A percentile compares a stretch with the other conserved stretches of the same genome.
These are phyloP conservation scores for Meta bourneti DNA, from an alignment of 2,888 invertebrate genomes.

Conservation along the genomic window DNA sequence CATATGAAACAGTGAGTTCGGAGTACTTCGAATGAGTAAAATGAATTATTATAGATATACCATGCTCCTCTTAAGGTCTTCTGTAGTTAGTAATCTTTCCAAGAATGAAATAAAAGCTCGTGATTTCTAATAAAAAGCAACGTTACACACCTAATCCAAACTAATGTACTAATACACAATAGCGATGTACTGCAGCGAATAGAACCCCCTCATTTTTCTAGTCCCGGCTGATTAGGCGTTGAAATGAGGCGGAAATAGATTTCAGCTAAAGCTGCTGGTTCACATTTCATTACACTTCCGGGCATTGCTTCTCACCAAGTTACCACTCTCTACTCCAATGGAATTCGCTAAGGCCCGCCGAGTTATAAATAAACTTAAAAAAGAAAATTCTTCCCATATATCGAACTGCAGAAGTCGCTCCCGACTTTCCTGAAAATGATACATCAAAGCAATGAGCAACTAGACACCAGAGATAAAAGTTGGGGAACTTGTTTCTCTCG, in stretches of 20 bases:
- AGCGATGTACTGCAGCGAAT: background rate
- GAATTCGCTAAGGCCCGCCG: conserved; percentile 15
- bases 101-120: too few species aligned
- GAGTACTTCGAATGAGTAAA: too few species aligned
- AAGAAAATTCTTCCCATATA: conserved; percentile 32
- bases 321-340: conserved; percentile 51
- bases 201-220: conserved; percentile 5
- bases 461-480: conserved; percentile 68
- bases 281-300: conserved; percentile 57
- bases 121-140: background rate
- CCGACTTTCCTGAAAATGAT: conserved; percentile 65
- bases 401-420: conserved; percentile 49
- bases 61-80: too few species aligned
- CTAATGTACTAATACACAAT: background rate
- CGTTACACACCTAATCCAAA: background rate
- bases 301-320: conserved; percentile 37
- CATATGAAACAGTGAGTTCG: too few species aligned
- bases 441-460: conserved; percentile 74
- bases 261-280: conserved; percentile 44
- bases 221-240: conserved; percentile 15
- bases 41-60: too few species aligned
- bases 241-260: conserved; percentile 48
- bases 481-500: conserved; percentile 63
- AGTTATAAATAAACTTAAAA: conserved; percentile 51
- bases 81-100: too few species aligned